Evolutionary conservation across 2,113 vertebrate genomes (phyloP), one percentile per base, ranked within the genome.

Genomic region (Lasiurus cinereus): DNA sequence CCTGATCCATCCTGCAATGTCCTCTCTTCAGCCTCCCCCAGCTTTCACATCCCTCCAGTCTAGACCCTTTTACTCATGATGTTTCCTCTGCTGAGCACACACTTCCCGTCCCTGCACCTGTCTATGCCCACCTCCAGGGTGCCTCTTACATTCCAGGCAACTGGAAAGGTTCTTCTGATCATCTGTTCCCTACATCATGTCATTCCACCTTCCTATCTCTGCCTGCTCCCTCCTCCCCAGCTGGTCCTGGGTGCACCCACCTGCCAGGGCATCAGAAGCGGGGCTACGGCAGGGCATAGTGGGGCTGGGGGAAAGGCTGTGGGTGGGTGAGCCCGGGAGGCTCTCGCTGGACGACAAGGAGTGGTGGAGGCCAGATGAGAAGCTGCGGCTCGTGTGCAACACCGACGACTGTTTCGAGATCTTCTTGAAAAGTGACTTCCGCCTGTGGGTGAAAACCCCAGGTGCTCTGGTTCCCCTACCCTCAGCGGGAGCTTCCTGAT

Each of bases 281-380:
- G 99, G 99, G 97, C 99, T 99, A 67, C 98, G 98, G 97, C 99
- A 99, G 7, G 99, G 99, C 0, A 99, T 99, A 0, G 99, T 96
- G 15, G 99, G 99, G 0, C 99, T 99, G 0, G 99, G 99, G 10
- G 99, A 99, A 36, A 99, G 98, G 98, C 99, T 99, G 98, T 99
- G 99, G 0, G 99, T 99, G n/a, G 99, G 99, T 2, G 99, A 99
- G 39, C 99, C 99, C 0, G 99, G 99, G 33, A 99, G 98, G 98
- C 99, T 99, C 98, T 99, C 99, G 0, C 99, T 99, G 91, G 99
- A 99, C 2, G 99, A 99, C 91, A 99, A 98, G 0, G 99, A 99
- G 97, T 99, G 99, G 77, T 99, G 99, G 83, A 99, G 99, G 5
- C 99, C 99, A 0, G 99, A 99, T 9, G 99, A 99, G 98, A 99